Evolutionary conservation across 2,113 vertebrate genomes (phyloP), one percentile per base, ranked within the genome.

Genomic region (Sander lucioperca): DNA sequence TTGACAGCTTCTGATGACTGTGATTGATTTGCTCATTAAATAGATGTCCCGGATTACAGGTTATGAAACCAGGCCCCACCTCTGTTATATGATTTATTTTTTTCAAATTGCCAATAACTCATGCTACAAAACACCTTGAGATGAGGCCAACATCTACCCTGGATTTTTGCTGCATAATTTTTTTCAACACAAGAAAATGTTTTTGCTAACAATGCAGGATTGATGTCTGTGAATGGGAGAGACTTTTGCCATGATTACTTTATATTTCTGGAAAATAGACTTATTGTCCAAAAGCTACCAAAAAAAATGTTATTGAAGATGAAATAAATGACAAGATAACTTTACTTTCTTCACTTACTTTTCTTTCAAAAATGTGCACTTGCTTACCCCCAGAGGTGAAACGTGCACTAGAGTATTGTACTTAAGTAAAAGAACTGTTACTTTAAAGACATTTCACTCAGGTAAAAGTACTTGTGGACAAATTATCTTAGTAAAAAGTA

Each of bases 21-120:
- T 57, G 54, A 72, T 48, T 62, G 50, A 77, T 53, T 66, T 15
- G 18, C 51, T 58, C 45, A 71, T 74, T 56, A 64, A 69, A 74
- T 21, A 50, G 23, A 63, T 74, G 43, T n/a, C n/a, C n/a, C n/a
- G 33, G 23, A 58, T 54, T 18, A 45, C 45, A 57, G 47, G 43
- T 23, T 54, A 27, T 69, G 12, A 70, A 71, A 12, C 23, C 61
- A 70, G 43, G 15, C 59, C 19, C 39, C 43, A 19, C 25, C n/a
- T 72, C 43, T 63, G 43, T 62, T 33, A 36, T 23, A 36, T 36
- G 15, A 9, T 53, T 62, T 43, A n/a, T 48, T 2, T 25, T 45
- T 45, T 27, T 57, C 18, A 30, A n/a, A 69, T 19, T 43, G 45
- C 13, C 27, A 53, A 50, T 58, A 54, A 27, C 19, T 15, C 30